phyloP scores from a whole-genome alignment of 2,888 invertebrate genomes.

The Cantharis rufa region DNA sequence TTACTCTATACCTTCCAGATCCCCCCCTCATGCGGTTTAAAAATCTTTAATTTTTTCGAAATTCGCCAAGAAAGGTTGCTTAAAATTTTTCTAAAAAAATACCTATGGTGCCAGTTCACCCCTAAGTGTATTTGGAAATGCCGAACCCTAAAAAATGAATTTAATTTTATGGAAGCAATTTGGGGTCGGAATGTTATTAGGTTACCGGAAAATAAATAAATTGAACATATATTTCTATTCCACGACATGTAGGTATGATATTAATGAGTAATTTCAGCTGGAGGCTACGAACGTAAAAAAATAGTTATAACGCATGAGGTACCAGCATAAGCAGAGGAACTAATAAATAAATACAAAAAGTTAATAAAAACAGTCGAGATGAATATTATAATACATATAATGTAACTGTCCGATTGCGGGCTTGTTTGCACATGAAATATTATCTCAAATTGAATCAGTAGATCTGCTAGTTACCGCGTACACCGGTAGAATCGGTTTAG shows the following conservation, averaged over 20 bases:
- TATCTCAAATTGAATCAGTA: slow-evolving; percentile 50
- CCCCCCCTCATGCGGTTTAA: too few relatives aligned
- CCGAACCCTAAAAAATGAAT: too few relatives aligned
- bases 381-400: slow-evolving; percentile 37
- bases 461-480: slow-evolving; percentile 45
- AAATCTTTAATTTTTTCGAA: too few relatives aligned
- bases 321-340: not conserved
- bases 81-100: too few relatives aligned
- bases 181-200: not conserved
- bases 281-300: not conserved
- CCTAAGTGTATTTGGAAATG: too few relatives aligned
- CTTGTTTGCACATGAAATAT: slow-evolving; percentile 50
- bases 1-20: too few relatives aligned
- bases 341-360: slow-evolving; percentile 3
- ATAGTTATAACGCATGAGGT: not conserved
- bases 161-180: not conserved
- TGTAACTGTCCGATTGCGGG: slow-evolving; percentile 47
- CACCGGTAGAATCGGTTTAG: slow-evolving; percentile 31
- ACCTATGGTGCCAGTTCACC: too few relatives aligned
- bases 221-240: not conserved
- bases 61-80: too few relatives aligned
- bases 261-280: not conserved
- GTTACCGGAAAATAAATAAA: not conserved
- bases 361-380: slow-evolving; percentile 6
- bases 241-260: not conserved